phyloP scores from a whole-genome alignment of 2,888 invertebrate genomes.

The Cephus pygmeus region DNA sequence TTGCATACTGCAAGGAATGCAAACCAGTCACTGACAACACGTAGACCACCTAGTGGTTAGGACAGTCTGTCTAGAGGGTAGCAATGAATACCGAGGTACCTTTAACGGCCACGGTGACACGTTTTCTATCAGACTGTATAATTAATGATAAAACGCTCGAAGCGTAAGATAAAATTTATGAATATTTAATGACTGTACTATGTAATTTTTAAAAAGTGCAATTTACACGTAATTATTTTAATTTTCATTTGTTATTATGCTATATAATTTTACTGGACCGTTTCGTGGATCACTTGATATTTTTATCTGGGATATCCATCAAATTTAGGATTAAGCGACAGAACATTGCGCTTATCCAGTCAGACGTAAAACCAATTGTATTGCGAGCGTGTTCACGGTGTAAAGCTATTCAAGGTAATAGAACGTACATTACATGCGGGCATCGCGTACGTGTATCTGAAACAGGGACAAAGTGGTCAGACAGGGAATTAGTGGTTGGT shows the following conservation, averaged over 20 bases:
- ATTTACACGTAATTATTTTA: too few species aligned
- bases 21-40: constrained; percentile 4
- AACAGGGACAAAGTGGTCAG: background rate
- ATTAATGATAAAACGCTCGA: background rate
- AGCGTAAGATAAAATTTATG: background rate
- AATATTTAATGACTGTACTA: background rate
- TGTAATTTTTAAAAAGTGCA: background rate
- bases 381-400: background rate
- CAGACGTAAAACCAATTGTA: background rate
- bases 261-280: background rate
- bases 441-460: background rate
- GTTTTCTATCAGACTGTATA: background rate
- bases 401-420: background rate
- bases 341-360: background rate
- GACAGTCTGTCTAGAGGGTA: background rate
- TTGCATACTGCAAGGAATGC: background rate
- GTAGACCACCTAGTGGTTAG: background rate
- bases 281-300: background rate
- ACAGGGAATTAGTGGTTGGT: background rate
- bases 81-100: background rate
- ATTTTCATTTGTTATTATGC: background rate
- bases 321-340: background rate
- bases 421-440: background rate
- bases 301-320: background rate
- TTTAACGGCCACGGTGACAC: background rate